Base-by-base conservation (phyloP, 2,888 invertebrate species). In the Cryptus viduatorius region DNA sequence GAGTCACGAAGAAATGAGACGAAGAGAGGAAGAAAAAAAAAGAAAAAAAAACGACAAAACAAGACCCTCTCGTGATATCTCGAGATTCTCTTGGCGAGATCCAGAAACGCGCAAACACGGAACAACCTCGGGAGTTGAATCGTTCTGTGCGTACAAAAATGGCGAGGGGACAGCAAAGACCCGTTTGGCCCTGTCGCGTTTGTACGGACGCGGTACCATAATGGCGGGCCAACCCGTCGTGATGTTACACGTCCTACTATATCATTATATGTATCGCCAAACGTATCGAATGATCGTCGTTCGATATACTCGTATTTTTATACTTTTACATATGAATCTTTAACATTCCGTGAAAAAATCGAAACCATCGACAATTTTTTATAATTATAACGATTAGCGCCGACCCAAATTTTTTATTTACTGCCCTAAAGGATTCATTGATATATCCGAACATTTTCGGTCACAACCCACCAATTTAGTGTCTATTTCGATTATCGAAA, bases 71-170 rank as follows among this genome's bases (percentile, higher is more conserved):
- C 65, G 59, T 65, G 73, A 81, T 78, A 78, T 73, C 78, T 73
- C 73, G 76, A 53, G 59, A 53, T 59, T 72, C 72, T 83, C 56
- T 67, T 67, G 61, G 67, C 29, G 72, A 69, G 84, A 84, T 77
- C 72, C 80, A 84, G 77, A 84, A 84, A 84, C 84, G 84, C 81
- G 84, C 84, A 73, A 83, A 80, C 77, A 73, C 80, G 77, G 80
- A 84, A 81, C 84, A 81, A 80, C 77, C 77, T 80, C 76, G 68
- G 61, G 59, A 78, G 78, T 59, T 44, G 50, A 68, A 56, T 81
- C 84, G 73, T 80, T 73, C 64, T 46, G 64, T 46, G 75, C 42
- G 68, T 72, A 72, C 59, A 77, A 84, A 84, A 84, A 80, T 80
- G 80, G 72, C 76, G 56, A 56, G 50, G 56, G 72, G 67, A 42